Evolutionary conservation across 2,797 vertebrate species (phyloP), one percentile per base, ranked within the genome.

Genomic region (Cottoperca gobio): DNA sequence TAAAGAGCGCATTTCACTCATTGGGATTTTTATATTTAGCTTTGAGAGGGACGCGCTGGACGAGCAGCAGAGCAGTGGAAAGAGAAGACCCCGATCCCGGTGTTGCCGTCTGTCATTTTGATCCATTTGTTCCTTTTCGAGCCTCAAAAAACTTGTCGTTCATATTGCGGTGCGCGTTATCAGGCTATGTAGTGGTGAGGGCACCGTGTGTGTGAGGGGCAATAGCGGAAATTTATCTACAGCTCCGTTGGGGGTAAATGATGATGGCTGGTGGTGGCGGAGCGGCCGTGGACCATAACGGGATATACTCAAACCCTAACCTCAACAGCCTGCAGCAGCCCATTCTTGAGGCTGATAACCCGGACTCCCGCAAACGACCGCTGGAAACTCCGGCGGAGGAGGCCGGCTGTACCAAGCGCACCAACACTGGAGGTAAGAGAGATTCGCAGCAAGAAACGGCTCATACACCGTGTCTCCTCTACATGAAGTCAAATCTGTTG

Each of bases 351-450:
- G 86, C 96, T 24, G 96, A 97, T 49, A 92, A 92, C 90, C 74
- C 94, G 76, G 96, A 97, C 92, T 97, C 96, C 89, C 94, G 96
- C 82, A 97, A 97, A 80, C 93, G 96, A 86, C 95, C 96, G 63
- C 91, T 96, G 90, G 97, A 97, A 92, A 96, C 96, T 88, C 96
- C 96, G 86, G 94, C 94, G 33, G 96, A 97, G 89, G 97, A 94
- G 91, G 92, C 95, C 86, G 92, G 95, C 87, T 96, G 96, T 87
- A 97, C 96, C 92, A 97, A 97, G 90, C 94, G 96, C 87, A 96
- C 96, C 89, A 97, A 97, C 94, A 96, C 91, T 4, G 96, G 95
- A 94, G 96, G 96, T 97, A 94, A 95, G 95, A 84, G 23, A 50
- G 35, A 63, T 16, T 37, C 54, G 59, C 49, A 60, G 21, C 45